Evolutionary conservation across 2,888 invertebrate species (phyloP).

Genomic region (Diogma glabrata): DNA sequence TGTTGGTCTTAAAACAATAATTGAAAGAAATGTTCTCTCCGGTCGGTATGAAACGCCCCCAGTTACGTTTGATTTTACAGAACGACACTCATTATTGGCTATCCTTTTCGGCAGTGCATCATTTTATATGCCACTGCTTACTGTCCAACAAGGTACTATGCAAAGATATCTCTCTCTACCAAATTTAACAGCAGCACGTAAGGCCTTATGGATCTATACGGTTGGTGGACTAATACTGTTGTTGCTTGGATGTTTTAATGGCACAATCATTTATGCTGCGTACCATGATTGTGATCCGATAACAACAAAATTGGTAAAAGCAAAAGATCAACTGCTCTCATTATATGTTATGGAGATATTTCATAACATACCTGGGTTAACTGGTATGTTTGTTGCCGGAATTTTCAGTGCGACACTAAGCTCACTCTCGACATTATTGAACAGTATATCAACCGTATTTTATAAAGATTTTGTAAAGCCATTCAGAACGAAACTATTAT

Average conservation of each 20-base stretch:
- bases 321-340: conserved; percentile 71
- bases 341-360: conserved; percentile 78
- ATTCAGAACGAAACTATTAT: conserved; percentile 42
- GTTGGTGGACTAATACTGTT: conserved; percentile 37
- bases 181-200: conserved; percentile 52
- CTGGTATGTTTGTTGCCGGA: conserved; percentile 81
- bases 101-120: conserved; percentile 62
- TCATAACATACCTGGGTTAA: conserved; percentile 63
- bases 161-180: conserved; percentile 69
- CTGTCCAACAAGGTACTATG: conserved; percentile 75
- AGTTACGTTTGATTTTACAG: conserved; percentile 53
- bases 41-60: conserved; percentile 58
- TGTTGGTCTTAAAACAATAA: conserved; percentile 51
- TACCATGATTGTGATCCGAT: conserved; percentile 35
- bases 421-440: conserved; percentile 67
- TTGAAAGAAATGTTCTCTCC: conserved; percentile 53
- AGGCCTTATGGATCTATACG: conserved; percentile 55
- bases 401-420: conserved; percentile 84
- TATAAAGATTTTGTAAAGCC: conserved; percentile 69
- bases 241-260: conserved; percentile 52
- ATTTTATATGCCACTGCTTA: conserved; percentile 64
- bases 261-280: conserved; percentile 59
- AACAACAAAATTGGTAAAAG: conserved; percentile 30
- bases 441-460: conserved; percentile 70
- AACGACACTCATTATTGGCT: conserved; percentile 67